Conservation (phyloP, 2,888 invertebrate genomes). For the Pseudococcus jackbeardsleyi region DNA sequence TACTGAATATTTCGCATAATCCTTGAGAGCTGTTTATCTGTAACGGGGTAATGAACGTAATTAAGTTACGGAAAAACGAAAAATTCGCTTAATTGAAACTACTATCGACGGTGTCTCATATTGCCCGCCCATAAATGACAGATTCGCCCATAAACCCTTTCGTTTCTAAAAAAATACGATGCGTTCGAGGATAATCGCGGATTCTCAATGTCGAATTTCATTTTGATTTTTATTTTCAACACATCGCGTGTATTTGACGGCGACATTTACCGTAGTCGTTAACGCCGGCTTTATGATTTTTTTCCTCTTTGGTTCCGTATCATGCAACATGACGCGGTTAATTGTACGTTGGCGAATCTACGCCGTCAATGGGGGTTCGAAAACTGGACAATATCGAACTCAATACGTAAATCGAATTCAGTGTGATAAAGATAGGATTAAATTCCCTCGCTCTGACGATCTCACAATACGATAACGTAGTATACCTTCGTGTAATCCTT, state of each 20-base stretch:
- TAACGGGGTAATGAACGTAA: not conserved
- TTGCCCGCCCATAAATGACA: not conserved
- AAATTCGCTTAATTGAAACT: not conserved
- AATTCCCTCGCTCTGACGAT: not conserved
- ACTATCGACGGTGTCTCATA: not conserved
- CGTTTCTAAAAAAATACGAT: not conserved
- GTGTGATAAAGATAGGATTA: not conserved
- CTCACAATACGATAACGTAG: not conserved
- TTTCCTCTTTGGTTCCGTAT: constrained; percentile 20
- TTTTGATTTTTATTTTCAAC: constrained; percentile 7
- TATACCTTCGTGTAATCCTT: not conserved
- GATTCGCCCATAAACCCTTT: not conserved
- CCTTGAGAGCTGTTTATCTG: constrained; percentile 60
- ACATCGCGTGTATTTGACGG: constrained; percentile 24
- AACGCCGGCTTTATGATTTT: constrained; percentile 45
- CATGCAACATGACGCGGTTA: constrained; percentile 30
- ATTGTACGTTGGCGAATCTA: constrained; percentile 41
- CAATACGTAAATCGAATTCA: not conserved
- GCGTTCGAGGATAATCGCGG: not conserved
- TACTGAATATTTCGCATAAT: constrained; percentile 59
- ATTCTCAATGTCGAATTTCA: constrained; percentile 23
- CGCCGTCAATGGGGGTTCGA: not conserved
- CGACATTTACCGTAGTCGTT: constrained; percentile 18
- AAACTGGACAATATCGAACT: not conserved
- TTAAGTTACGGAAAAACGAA: not conserved